phyloP scores from a whole-genome alignment of 2,888 invertebrate species.

The Drosophila anomelani region DNA sequence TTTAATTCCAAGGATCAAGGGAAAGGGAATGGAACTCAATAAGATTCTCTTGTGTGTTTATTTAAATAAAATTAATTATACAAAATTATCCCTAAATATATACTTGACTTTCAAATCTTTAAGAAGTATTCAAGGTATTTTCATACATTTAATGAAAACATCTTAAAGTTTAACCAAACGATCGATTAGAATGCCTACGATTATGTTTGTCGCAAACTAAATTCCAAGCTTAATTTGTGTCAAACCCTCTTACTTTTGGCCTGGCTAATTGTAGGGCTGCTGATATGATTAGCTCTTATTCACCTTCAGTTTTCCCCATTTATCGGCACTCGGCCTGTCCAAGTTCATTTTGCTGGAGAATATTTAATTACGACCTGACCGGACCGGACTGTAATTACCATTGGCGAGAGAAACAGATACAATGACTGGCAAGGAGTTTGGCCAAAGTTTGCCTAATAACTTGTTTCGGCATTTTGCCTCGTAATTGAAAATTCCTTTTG shows the following conservation, averaged over 20 bases:
- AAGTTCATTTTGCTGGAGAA: slow-evolving; percentile 30
- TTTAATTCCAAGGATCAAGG: background rate
- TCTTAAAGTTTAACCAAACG: background rate
- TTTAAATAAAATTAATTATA: background rate
- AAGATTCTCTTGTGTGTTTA: background rate
- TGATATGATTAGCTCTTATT: slow-evolving; percentile 49
- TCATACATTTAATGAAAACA: background rate
- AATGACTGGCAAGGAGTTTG: background rate
- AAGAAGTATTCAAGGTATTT: background rate
- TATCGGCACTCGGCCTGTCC: slow-evolving; percentile 10
- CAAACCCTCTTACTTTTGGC: background rate
- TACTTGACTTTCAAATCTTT: too few species aligned
- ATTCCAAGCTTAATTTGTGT: background rate
- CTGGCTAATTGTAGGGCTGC: slow-evolving; percentile 42
- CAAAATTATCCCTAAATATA: background rate
- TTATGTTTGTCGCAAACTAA: background rate
- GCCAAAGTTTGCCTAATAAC: slow-evolving; percentile 67
- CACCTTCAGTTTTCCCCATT: slow-evolving; percentile 19
- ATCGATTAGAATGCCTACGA: background rate
- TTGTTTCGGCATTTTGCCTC: slow-evolving; percentile 64
- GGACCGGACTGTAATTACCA: slow-evolving; percentile 46
- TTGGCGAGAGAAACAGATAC: slow-evolving; percentile 32
- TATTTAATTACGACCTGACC: slow-evolving; percentile 45
- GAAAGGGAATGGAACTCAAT: background rate
- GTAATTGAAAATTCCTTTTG: slow-evolving; percentile 76